Percentiles rank a stretch among this genome's conserved stretches.
These are phyloP conservation scores for Lasioglossum vierecki DNA, from an alignment of 2,888 invertebrate genomes.

Conservation along the genomic window DNA sequence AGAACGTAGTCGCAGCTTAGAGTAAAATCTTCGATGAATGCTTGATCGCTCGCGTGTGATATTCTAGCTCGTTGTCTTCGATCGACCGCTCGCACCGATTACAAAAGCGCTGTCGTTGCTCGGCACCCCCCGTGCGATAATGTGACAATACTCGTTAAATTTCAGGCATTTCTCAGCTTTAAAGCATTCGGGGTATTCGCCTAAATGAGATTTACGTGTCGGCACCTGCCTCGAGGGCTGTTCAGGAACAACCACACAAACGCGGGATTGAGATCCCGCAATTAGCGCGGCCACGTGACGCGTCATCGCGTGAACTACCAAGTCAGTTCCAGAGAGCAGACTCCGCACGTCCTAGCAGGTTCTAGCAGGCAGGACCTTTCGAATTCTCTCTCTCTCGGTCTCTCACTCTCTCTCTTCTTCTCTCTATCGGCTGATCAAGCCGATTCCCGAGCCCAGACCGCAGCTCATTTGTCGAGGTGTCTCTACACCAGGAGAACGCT, in stretches of 20 bases:
- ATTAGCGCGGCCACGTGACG: constrained; percentile 8
- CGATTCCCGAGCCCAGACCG: constrained; percentile 7
- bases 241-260: constrained; percentile 1
- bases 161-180: constrained; percentile 16
- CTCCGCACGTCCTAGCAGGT: constrained; percentile 2
- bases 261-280: constrained; percentile 17
- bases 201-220: constrained; percentile 20
- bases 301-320: constrained; percentile 8
- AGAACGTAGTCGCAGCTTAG: neutral
- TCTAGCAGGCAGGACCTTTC: neutral
- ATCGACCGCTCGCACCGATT: neutral
- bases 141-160: neutral
- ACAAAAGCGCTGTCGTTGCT: neutral
- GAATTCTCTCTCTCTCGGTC: neutral
- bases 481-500: neutral
- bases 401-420: neutral
- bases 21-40: neutral
- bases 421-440: neutral
- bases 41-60: neutral
- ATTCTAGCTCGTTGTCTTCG: neutral
- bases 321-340: constrained; percentile 4
- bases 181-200: neutral
- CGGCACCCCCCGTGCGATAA: neutral
- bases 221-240: constrained; percentile 5
- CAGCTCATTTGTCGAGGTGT: constrained; percentile 13